Conservation (phyloP, 2,797 vertebrate genomes). For the Alectoris magna region DNA sequence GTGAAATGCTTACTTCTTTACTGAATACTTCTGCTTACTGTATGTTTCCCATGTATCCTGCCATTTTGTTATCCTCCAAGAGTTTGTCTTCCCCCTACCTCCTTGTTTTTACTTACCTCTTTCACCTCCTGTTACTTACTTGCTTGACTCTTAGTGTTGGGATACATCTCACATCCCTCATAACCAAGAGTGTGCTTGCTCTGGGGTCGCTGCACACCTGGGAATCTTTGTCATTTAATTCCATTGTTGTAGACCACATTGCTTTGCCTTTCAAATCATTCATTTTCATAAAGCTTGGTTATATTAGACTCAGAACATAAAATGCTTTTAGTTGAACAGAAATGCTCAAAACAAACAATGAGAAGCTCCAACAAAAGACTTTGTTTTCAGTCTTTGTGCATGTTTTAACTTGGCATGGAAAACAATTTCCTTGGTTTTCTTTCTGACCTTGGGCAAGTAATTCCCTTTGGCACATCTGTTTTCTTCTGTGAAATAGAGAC, state of each 20-base stretch:
- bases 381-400: constrained; percentile 7
- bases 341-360: constrained; percentile 1
- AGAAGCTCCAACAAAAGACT: constrained; percentile 7
- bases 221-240: background rate
- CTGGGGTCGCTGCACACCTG: background rate
- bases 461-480: background rate
- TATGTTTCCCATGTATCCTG: fast-evolving
- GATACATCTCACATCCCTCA: background rate
- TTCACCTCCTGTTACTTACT: fast-evolving
- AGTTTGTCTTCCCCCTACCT: background rate
- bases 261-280: background rate
- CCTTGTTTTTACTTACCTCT: background rate
- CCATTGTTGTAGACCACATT: background rate
- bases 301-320: background rate
- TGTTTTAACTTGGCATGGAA: background rate
- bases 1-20: background rate
- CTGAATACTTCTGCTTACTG: background rate
- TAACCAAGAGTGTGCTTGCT: background rate
- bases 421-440: background rate
- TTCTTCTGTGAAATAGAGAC: constrained; percentile 19
- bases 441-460: constrained; percentile 37
- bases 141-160: background rate
- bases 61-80: background rate
- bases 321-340: background rate
- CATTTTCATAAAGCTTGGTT: background rate